These are phyloP conservation scores for Piprites chloris DNA, from an alignment of 2,113 vertebrate genomes.

Conservation along the genomic window DNA sequence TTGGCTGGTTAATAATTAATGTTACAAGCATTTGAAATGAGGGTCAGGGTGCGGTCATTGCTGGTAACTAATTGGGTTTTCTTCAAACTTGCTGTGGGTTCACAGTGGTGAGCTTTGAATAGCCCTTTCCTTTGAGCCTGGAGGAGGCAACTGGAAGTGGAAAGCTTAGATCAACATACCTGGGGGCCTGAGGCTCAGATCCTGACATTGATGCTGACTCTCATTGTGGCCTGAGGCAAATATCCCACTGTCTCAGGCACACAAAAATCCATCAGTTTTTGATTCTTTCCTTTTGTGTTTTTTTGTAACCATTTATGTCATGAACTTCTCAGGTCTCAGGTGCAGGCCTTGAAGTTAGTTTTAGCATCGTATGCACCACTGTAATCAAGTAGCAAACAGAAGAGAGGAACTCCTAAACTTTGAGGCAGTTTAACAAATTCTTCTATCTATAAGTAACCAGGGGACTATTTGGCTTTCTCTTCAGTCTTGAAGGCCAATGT, in stretches of 20 bases:
- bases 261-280: neutral
- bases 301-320: neutral
- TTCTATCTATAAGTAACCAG: neutral
- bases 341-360: neutral
- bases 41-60: constrained; percentile 46
- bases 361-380: fast-evolving
- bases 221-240: neutral
- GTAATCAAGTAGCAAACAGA: neutral
- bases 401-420: neutral
- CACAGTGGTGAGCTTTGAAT: neutral
- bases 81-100: neutral
- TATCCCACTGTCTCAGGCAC: neutral
- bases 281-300: neutral
- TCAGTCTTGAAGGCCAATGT: neutral
- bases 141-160: neutral
- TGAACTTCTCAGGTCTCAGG: neutral
- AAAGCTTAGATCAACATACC: neutral
- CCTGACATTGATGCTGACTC: neutral
- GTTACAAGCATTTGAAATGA: constrained; percentile 8
- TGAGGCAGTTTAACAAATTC: neutral
- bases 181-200: neutral
- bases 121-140: neutral
- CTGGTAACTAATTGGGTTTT: neutral
- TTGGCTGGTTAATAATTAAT: constrained; percentile 57
- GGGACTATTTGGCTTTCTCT: neutral